Evolutionary conservation across 1,140 invertebrate genomes (phyloP).

Genomic region (Neuroterus valhalla): DNA sequence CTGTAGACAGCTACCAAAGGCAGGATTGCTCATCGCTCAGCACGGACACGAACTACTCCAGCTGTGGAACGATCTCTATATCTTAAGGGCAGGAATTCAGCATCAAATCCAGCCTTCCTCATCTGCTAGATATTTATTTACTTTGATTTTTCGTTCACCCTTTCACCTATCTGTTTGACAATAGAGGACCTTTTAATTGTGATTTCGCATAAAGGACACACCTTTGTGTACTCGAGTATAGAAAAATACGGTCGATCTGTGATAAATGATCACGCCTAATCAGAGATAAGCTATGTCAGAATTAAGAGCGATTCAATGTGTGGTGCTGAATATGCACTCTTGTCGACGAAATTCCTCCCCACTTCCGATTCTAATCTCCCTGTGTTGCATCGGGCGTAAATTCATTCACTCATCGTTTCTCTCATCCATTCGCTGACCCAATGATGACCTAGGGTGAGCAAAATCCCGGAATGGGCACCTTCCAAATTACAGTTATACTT

Average conservation of each 20-base stretch:
- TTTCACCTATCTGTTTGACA: background rate
- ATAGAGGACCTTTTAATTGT: background rate
- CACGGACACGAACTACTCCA: too few species aligned
- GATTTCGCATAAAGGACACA: background rate
- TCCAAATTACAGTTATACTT: too few species aligned
- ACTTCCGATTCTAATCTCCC: constrained; percentile 20
- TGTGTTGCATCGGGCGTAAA: background rate
- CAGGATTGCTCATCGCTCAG: too few species aligned
- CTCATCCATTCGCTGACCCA: background rate
- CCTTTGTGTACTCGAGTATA: background rate
- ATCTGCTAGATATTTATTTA: too few species aligned
- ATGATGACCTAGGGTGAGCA: background rate
- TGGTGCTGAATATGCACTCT: constrained; percentile 2
- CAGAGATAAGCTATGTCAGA: constrained; percentile 20
- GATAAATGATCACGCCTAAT: constrained; percentile 16
- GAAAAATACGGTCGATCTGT: constrained; percentile 5
- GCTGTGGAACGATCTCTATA: too few species aligned
- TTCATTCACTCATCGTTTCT: constrained; percentile 17
- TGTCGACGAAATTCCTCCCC: constrained; percentile 9
- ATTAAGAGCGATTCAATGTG: constrained; percentile 23
- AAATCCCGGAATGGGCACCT: too few species aligned
- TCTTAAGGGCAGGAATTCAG: too few species aligned
- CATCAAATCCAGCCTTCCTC: too few species aligned
- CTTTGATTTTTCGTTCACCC: too few species aligned
- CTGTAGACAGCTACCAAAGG: too few species aligned